phyloP scores from a whole-genome alignment of 2,888 invertebrate species.

The Drosophila seclusa region DNA sequence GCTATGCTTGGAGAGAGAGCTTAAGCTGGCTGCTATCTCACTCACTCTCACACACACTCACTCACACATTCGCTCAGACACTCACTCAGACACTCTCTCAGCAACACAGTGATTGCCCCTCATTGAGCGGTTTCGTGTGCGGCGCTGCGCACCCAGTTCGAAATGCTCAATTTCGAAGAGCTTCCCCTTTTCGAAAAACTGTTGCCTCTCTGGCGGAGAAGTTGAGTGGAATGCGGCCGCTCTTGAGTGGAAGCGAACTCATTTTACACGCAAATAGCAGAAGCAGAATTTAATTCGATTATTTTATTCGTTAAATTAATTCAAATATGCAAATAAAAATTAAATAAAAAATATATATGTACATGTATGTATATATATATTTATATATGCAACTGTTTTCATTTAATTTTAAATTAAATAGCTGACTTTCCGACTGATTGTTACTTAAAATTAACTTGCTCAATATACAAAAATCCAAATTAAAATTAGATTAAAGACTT shows the following conservation, averaged over 20 bases:
- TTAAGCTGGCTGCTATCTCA: conserved; percentile 31
- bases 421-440: neutral
- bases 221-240: conserved; percentile 41
- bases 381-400: neutral
- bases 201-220: conserved; percentile 40
- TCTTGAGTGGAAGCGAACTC: conserved; percentile 31
- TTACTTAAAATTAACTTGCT: neutral
- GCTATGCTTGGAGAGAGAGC: conserved; percentile 9
- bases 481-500: neutral
- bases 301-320: neutral
- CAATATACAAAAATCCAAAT: neutral
- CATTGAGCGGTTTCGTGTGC: conserved; percentile 44
- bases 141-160: conserved; percentile 30
- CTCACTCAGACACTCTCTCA: conserved; percentile 2
- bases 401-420: neutral
- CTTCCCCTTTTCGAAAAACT: conserved; percentile 56
- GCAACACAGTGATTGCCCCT: conserved; percentile 36
- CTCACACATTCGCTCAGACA: conserved; percentile 15
- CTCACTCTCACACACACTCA: conserved; percentile 7
- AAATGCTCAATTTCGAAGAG: conserved; percentile 42
- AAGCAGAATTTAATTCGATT: neutral
- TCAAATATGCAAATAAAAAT: neutral
- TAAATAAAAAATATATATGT: neutral
- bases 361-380: neutral
- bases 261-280: conserved; percentile 3